Base-by-base conservation (phyloP, 2,888 invertebrate species). In the Dryocosmus kuriphilus region DNA sequence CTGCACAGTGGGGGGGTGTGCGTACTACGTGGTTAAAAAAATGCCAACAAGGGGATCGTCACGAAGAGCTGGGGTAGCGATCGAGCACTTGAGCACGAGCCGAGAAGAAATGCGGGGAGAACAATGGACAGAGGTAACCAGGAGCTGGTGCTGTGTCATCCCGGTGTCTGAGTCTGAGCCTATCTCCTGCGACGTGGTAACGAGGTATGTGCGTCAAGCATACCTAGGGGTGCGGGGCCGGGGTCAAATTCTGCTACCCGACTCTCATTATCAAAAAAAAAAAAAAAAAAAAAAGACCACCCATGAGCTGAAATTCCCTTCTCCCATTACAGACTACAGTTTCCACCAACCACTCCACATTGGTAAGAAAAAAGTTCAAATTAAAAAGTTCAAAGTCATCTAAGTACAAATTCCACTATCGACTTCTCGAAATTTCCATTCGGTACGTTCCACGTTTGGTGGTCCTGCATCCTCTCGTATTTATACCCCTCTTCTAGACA, bases 11-110 rank as follows among this genome's bases (percentile, higher is more conserved):
- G 22, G 41, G 41, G 24, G 11, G 11, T 65, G 22, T 24, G 38
- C 24, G 9, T 65, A 38, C n/a, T n/a, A 46, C 67, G 41, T 67
- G 67, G 67, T 67, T 41, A 41, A 46, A 67, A 67, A 67, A 67
- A 24, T 41, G 27, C 41, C 71, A 71, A 51, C 41, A 71, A 46
- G 51, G 65, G 30, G 46, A 51, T 71, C 30, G 19, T 71, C 27
- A 27, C 27, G 71, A n/a, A 71, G 71, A 51, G 71, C 46, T 71
- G 88, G 89, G 88, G 88, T 88, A 85, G 88, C 86, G 85, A 88
- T 89, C 88, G 89, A 88, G 88, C 88, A 90, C 91, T 91, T 90
- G 90, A 91, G 90, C 91, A 91, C 91, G 91, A 90, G 90, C 90
- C 86, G 85, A 87, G 89, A 89, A 89, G 88, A 89, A 88, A 88